Conservation (phyloP, 2,797 vertebrate genomes). For the Pteronotus mesoamericanus region DNA sequence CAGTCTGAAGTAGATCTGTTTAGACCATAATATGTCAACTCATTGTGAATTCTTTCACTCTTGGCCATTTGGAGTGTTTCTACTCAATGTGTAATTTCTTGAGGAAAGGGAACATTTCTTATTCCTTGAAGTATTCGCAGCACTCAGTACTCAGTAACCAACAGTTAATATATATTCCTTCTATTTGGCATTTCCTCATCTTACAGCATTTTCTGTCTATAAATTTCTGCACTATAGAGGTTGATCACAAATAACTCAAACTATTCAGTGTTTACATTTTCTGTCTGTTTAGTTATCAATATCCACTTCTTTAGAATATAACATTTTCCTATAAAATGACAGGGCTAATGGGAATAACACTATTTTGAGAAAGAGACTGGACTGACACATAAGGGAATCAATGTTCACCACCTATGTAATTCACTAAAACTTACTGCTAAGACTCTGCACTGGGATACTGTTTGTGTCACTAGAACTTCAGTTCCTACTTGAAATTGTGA, state of each 20-base stretch:
- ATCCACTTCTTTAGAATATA: neutral
- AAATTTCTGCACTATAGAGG: neutral
- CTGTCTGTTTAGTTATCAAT: neutral
- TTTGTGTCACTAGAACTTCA: neutral
- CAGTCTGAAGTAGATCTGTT: neutral
- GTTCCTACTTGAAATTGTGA: neutral
- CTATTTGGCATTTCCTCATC: neutral
- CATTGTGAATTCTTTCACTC: neutral
- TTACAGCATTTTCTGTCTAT: neutral
- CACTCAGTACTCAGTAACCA: neutral
- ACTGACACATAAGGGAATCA: constrained; percentile 59
- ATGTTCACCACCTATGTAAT: constrained; percentile 45
- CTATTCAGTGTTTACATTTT: neutral
- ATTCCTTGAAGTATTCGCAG: neutral
- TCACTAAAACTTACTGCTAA: constrained; percentile 28
- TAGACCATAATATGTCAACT: neutral
- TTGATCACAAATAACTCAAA: neutral
- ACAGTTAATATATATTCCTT: constrained; percentile 15
- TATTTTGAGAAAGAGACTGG: constrained; percentile 11
- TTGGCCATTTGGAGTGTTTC: neutral
- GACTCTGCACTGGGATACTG: neutral
- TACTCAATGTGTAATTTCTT: neutral
- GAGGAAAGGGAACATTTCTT: neutral
- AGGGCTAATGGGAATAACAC: neutral
- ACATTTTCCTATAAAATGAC: constrained; percentile 26